phyloP scores from a whole-genome alignment of 2,888 invertebrate genomes.

The Acanthoscelides obtectus region DNA sequence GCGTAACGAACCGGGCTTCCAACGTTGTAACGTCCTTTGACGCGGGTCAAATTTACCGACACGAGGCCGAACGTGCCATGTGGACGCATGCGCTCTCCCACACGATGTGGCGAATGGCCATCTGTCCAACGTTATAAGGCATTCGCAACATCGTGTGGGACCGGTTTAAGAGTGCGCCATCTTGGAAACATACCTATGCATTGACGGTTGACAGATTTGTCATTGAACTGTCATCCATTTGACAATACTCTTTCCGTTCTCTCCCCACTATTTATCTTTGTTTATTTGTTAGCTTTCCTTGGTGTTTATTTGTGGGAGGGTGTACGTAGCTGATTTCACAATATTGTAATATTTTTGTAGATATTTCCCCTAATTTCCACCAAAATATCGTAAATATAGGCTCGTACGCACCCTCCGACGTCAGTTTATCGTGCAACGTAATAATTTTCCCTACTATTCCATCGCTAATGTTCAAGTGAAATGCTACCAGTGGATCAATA shows the following conservation, averaged over 20 bases:
- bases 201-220: too few relatives aligned
- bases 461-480: not conserved
- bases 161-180: too few relatives aligned
- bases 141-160: too few relatives aligned
- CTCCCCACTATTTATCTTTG: constrained; percentile 5
- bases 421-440: not conserved
- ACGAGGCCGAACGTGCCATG: too few relatives aligned
- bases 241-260: not conserved
- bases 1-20: too few relatives aligned
- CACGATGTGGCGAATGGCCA: too few relatives aligned
- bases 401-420: not conserved
- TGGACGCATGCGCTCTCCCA: too few relatives aligned
- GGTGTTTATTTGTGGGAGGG: constrained; percentile 9
- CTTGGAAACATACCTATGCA: too few relatives aligned
- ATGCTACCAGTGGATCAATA: constrained; percentile 5
- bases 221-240: too few relatives aligned
- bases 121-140: too few relatives aligned
- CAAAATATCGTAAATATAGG: not conserved
- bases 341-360: constrained; percentile 1
- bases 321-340: constrained; percentile 5
- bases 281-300: constrained; percentile 7
- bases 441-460: not conserved
- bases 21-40: too few relatives aligned
- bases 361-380: not conserved
- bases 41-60: too few relatives aligned